phyloP scores from a whole-genome alignment of 2,888 invertebrate species.

The Elgonia sp. region DNA sequence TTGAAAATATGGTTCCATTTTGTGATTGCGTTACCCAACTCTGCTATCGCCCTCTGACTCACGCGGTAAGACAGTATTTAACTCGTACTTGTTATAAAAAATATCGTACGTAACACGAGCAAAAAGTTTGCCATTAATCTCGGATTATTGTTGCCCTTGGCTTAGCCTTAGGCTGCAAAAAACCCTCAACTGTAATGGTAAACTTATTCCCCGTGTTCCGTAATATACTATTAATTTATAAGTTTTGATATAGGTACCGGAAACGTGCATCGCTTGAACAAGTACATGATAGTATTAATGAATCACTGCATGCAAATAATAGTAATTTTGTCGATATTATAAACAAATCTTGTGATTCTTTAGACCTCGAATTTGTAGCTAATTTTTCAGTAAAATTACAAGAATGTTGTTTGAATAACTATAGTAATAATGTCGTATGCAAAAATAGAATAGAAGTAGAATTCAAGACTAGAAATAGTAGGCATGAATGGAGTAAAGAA shows the following conservation, averaged over 20 bases:
- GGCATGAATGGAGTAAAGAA: slow-evolving; percentile 57
- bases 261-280: neutral
- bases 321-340: neutral
- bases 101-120: no score
- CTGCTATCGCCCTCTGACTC: no score
- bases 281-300: neutral
- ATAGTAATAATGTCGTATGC: slow-evolving; percentile 17
- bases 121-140: no score
- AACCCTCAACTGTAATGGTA: no score
- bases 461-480: slow-evolving; percentile 26
- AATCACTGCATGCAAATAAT: neutral
- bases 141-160: no score
- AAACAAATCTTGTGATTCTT: neutral
- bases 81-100: no score
- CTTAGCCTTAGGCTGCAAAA: no score
- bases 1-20: no score
- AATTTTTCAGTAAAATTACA: neutral
- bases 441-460: slow-evolving; percentile 35
- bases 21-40: no score
- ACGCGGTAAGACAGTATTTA: no score
- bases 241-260: neutral
- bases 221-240: neutral
- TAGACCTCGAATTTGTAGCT: slow-evolving; percentile 21
- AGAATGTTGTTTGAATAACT: slow-evolving; percentile 30
- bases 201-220: no score